These are phyloP conservation scores for Papilio machaon DNA, from an alignment of 1,140 invertebrate species.

Conservation along the genomic window DNA sequence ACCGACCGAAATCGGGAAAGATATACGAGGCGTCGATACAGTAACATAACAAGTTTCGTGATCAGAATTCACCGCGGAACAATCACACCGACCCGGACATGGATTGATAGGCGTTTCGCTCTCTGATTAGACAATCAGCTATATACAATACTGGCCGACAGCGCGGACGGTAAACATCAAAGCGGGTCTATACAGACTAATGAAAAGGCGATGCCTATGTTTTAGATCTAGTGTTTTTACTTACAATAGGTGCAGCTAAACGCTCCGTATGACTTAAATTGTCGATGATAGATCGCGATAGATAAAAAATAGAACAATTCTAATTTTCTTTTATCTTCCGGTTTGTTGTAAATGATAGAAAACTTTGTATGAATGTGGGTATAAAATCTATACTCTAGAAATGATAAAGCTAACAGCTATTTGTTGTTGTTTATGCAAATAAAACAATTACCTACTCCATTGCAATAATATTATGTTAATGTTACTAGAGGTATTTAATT, in stretches of 20 bases:
- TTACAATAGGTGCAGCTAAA: constrained; percentile 20
- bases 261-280: constrained; percentile 25
- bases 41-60: constrained; percentile 55
- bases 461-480: background rate
- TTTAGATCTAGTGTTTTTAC: constrained; percentile 29
- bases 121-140: constrained; percentile 32
- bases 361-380: background rate
- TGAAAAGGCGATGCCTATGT: constrained; percentile 24
- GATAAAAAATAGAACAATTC: constrained; percentile 24
- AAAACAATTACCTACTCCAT: background rate
- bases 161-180: constrained; percentile 28
- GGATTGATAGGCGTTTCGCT: constrained; percentile 38
- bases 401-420: background rate
- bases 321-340: constrained; percentile 6
- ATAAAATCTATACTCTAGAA: background rate
- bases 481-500: no score
- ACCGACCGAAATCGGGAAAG: constrained; percentile 59
- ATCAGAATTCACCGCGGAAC: constrained; percentile 56
- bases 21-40: constrained; percentile 71
- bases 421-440: background rate
- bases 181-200: constrained; percentile 16
- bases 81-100: constrained; percentile 59
- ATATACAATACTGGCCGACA: constrained; percentile 24
- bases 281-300: constrained; percentile 1
- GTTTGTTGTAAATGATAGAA: constrained; percentile 14